These are phyloP conservation scores for Aphelenchoides besseyi DNA, from an alignment of 1,140 invertebrate genomes.

Conservation along the genomic window DNA sequence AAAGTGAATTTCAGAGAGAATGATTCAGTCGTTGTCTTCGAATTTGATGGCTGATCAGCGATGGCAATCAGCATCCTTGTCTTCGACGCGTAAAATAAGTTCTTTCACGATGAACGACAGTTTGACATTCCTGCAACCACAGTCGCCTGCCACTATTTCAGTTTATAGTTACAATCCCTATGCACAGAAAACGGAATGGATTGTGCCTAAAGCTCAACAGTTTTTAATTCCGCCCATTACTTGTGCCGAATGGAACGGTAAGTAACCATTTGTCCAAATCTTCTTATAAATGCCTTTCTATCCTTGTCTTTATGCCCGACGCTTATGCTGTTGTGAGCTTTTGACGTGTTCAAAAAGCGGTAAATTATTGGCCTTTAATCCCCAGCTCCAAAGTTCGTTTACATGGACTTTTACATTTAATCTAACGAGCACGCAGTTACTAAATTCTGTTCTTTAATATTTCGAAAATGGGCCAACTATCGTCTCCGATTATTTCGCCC, in stretches of 20 bases:
- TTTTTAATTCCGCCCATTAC: constrained; percentile 4
- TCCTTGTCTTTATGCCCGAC: not conserved
- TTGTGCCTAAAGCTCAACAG: constrained; percentile 7
- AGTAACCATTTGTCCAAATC: not conserved
- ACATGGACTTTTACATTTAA: too few species aligned
- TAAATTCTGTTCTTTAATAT: too few species aligned
- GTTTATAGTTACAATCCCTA: not conserved
- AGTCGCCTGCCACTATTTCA: not conserved
- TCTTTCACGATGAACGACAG: constrained; percentile 19
- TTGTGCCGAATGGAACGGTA: not conserved
- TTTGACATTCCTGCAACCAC: not conserved
- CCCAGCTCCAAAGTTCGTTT: not conserved
- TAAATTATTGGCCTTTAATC: not conserved
- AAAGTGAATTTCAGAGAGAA: not conserved
- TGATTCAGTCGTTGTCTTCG: constrained; percentile 22
- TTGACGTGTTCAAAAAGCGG: constrained; percentile 7
- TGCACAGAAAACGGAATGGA: not conserved
- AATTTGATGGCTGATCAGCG: constrained; percentile 11
- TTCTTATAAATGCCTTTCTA: not conserved
- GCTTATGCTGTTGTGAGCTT: not conserved
- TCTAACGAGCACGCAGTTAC: too few species aligned
- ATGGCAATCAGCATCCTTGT: not conserved
- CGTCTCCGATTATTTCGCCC: not conserved
- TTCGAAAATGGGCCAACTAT: not conserved
- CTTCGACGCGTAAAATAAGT: constrained; percentile 15